phyloP scores from a whole-genome alignment of 2,888 invertebrate genomes.

The Cryptophagus acutangulus region DNA sequence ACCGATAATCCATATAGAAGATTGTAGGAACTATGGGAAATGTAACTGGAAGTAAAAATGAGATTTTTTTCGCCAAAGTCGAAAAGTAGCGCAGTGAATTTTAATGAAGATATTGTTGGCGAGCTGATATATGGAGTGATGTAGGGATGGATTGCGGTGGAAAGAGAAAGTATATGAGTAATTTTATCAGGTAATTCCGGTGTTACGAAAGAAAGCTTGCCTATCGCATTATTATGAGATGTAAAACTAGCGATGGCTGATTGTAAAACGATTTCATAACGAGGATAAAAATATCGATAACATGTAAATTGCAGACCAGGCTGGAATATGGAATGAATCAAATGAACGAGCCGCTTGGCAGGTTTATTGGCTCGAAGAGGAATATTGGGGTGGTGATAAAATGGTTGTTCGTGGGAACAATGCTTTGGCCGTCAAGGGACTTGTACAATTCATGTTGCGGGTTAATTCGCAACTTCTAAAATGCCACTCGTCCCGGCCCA shows the following conservation, averaged over 20 bases:
- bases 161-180: too few relatives aligned
- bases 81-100: background rate
- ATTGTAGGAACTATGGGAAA: too few relatives aligned
- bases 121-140: too few relatives aligned
- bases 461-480: constrained; percentile 34
- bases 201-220: constrained; percentile 8
- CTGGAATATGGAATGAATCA: constrained; percentile 48
- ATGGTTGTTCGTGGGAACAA: constrained; percentile 47
- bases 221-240: constrained; percentile 13
- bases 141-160: too few relatives aligned
- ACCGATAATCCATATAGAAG: too few relatives aligned
- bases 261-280: constrained; percentile 48
- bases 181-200: too few relatives aligned
- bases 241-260: constrained; percentile 34
- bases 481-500: constrained; percentile 19
- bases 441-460: constrained; percentile 43
- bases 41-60: too few relatives aligned
- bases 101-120: background rate
- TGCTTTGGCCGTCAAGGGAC: constrained; percentile 40
- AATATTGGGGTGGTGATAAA: constrained; percentile 43
- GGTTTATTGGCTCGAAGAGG: constrained; percentile 46
- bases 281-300: constrained; percentile 49
- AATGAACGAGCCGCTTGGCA: constrained; percentile 46
- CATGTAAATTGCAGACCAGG: constrained; percentile 48
- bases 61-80: too few relatives aligned